Base-by-base conservation (phyloP, 1,140 invertebrate species). In the Magallana ariakensis region DNA sequence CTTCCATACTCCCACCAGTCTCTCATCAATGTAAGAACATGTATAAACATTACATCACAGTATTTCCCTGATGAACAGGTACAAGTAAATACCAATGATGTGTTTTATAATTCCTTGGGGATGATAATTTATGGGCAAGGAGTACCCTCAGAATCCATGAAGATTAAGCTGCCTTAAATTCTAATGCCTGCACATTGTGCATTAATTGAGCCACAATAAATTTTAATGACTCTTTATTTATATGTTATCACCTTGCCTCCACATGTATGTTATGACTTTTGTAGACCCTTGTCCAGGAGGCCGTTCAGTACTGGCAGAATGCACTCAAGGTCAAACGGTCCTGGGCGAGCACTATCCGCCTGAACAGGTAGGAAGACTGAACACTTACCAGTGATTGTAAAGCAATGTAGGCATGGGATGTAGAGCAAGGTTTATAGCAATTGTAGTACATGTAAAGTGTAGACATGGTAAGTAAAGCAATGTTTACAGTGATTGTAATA, bases 241-340 rank as follows among this genome's bases (percentile, higher is more conserved):
- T 83, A 33, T 85, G n/a, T 85, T 83, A 70, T 60, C 54, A 91
- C 13, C 11, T 22, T 80, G 22, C 10, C n/a, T n/a, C n/a, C n/a
- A n/a, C n/a, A n/a, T n/a, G n/a, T 4, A 3, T 80, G 75, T 33
- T 19, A 15, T 22, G 33, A 46, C 2, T 91, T 99, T 89, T 97
- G 98, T 0, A 96, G 98, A 75, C 22, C 22, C 66, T 75, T 75
- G 66, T 75, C 22, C 66, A 75, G 11, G 66, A 75, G 94, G 98
- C 98, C 62, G 97, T 99, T 2, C 96, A 96, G 88, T 99, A 98
- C 95, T 99, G 98, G 98, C 97, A 98, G 93, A 96, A 96, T 93
- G 97, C 98, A 0, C 95, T 99, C 55, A 97, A 97, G 96, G 98
- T 99, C 9, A 96, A 97, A 55, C 96, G 97, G 95, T 97, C 97